Evolutionary conservation across 2,113 vertebrate genomes (phyloP).

Genomic region (Chionis minor): DNA sequence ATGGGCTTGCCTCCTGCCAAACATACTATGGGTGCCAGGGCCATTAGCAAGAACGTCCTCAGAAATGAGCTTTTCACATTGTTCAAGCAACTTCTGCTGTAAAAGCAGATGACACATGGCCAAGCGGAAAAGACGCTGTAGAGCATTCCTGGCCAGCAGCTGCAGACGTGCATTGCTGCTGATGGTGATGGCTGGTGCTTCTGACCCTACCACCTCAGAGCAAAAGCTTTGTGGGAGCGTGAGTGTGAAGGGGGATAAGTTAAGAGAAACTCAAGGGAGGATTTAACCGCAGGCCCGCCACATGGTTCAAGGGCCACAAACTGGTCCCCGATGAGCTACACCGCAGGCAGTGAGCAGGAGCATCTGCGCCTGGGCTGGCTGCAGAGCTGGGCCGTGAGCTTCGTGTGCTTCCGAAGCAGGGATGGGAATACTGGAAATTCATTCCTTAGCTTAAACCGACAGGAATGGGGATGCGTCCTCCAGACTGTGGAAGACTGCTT

Average conservation of each 20-base stretch:
- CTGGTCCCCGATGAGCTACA: not conserved
- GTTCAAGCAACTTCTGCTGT: conserved; percentile 22
- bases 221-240: not conserved
- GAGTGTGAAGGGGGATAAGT: not conserved
- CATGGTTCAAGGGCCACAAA: not conserved
- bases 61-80: conserved; percentile 35
- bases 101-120: not conserved
- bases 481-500: not conserved
- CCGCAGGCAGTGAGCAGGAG: not conserved
- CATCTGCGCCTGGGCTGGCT: not conserved
- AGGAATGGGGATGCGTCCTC: not conserved
- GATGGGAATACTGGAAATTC: not conserved
- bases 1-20: conserved; percentile 41
- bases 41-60: conserved; percentile 40
- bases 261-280: not conserved
- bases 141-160: not conserved
- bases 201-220: not conserved
- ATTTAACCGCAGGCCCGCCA: accelerated
- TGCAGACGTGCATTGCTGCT: not conserved
- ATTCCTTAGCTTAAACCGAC: not conserved
- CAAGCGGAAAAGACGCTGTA: not conserved
- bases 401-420: not conserved
- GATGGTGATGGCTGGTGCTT: not conserved
- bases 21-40: not conserved
- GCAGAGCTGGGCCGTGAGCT: not conserved